phyloP scores from a whole-genome alignment of 2,113 vertebrate species.

The Gymnogyps californianus region DNA sequence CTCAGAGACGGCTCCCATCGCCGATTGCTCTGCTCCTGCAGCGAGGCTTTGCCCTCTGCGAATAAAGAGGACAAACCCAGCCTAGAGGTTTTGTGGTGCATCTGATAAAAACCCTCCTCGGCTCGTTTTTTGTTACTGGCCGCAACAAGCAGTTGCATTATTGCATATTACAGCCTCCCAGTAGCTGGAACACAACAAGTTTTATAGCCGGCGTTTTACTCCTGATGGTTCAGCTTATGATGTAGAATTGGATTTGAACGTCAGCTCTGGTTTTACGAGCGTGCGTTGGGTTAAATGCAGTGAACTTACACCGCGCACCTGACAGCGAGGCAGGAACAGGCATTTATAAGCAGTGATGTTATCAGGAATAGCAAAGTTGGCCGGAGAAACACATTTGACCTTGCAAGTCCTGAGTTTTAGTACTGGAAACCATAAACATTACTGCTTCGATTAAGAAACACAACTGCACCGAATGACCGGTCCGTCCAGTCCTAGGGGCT shows the following conservation, averaged over 20 bases:
- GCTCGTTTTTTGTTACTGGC: not conserved
- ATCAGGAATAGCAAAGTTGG: not conserved
- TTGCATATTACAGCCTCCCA: not conserved
- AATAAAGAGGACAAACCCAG: not conserved
- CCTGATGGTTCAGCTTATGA: not conserved
- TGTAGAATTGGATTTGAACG: not conserved
- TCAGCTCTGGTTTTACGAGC: not conserved
- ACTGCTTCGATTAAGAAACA: not conserved
- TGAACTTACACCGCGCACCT: not conserved
- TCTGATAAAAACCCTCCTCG: not conserved
- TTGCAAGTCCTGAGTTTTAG: not conserved
- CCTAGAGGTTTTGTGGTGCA: not conserved
- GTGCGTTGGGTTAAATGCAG: not conserved
- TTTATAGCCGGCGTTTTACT: not conserved
- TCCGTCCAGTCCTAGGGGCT: not conserved
- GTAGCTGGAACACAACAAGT: not conserved
- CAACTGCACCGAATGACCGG: not conserved
- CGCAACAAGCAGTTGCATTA: not conserved
- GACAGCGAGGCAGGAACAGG: not conserved
- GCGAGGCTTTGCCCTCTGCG: not conserved
- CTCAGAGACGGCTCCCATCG: not conserved
- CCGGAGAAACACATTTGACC: not conserved
- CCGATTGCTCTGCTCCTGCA: fast-evolving
- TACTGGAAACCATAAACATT: not conserved
- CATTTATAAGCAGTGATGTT: not conserved